Evolutionary conservation across 2,797 vertebrate species (phyloP).

Genomic region (Typhlichthys subterraneus): DNA sequence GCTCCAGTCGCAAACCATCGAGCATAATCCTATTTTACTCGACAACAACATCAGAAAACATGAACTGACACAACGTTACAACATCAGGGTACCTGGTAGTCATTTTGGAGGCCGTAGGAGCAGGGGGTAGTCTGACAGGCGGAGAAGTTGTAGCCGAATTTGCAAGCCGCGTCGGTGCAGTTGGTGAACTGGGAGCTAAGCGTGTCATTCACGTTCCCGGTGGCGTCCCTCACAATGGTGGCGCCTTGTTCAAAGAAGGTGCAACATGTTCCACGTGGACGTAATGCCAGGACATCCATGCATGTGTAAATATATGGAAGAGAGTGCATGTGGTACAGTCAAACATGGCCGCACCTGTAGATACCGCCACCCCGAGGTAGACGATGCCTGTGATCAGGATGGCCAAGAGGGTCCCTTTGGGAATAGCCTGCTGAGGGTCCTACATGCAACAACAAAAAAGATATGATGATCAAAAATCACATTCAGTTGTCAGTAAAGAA

Average conservation of each 20-base stretch:
- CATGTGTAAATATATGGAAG: background rate
- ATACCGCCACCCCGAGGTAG: conserved; percentile 91
- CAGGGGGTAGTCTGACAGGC: conserved; percentile 66
- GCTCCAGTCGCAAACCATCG: background rate
- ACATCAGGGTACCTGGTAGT: conserved; percentile 80
- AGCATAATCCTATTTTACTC: background rate
- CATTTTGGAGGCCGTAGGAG: conserved; percentile 85
- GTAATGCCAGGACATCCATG: background rate
- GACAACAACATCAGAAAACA: background rate
- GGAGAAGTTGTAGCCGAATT: conserved; percentile 88
- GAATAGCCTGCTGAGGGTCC: conserved; percentile 97
- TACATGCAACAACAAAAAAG: conserved; percentile 47
- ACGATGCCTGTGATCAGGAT: conserved; percentile 94
- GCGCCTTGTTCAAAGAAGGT: conserved; percentile 75
- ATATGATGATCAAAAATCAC: background rate
- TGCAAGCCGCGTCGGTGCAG: conserved; percentile 88
- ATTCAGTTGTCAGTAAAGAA: too few species aligned
- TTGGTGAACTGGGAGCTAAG: conserved; percentile 75
- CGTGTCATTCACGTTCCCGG: conserved; percentile 80
- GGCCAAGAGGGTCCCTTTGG: conserved; percentile 94
- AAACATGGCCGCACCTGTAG: conserved; percentile 83
- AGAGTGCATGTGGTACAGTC: background rate
- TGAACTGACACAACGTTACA: background rate
- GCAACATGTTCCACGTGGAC: background rate
- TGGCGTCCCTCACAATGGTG: conserved; percentile 93